These are phyloP conservation scores for Pachydiplax longipennis DNA, from an alignment of 2,888 invertebrate genomes.

Conservation along the genomic window DNA sequence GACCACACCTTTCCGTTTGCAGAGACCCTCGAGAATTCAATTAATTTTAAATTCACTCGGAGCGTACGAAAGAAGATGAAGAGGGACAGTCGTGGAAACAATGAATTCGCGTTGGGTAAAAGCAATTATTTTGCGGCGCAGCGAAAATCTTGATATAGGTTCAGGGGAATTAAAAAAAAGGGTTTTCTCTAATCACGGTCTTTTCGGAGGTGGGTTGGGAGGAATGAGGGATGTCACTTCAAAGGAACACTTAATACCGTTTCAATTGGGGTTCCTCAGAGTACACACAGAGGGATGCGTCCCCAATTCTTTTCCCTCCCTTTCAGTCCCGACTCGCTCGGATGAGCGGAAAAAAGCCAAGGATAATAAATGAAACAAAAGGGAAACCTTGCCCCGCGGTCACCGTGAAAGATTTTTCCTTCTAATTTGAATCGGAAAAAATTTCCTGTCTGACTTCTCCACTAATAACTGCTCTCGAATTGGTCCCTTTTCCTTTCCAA, in stretches of 20 bases:
- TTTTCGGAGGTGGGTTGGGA: neutral
- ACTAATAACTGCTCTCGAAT: neutral
- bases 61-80: neutral
- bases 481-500: too few relatives aligned
- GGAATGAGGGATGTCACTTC: neutral
- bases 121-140: neutral
- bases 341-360: neutral
- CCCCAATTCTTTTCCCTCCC: neutral
- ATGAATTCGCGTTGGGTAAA: neutral
- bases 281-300: conserved; percentile 17
- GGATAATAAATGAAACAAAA: neutral
- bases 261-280: conserved; percentile 4
- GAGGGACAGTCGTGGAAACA: neutral
- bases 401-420: neutral
- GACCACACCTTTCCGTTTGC: neutral
- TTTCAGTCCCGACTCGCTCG: neutral
- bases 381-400: neutral
- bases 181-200: neutral
- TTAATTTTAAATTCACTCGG: neutral
- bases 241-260: conserved; percentile 8
- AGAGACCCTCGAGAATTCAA: neutral
- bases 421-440: neutral
- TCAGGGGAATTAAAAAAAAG: neutral
- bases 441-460: neutral
- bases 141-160: neutral